Evolutionary conservation across 1,140 invertebrate species (phyloP), one percentile per base, ranked within the genome.

Genomic region (Pogonus chalceus): DNA sequence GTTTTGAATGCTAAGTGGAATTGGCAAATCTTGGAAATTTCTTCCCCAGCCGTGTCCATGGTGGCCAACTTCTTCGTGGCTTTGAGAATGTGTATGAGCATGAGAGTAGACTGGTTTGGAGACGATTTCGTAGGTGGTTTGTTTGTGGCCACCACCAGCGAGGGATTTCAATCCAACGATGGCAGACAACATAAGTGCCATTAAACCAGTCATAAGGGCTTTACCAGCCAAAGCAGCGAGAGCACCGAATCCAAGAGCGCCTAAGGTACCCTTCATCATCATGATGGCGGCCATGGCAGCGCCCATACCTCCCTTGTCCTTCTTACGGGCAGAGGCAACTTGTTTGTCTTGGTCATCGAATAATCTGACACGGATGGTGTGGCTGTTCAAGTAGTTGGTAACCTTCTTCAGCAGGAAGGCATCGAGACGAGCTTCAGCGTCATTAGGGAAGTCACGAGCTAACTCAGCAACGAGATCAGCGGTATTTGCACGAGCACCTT

Each of bases 121-220:
- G 24, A 90, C 81, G 48, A 90, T 87, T 68, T 90, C 87, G 63
- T 90, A 90, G 0, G 86, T 88, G 0, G 86, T 87, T 20, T 83
- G 84, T 58, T 85, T 83, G 20, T 80, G 77, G 16, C 79, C 79
- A 16, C 82, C 80, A 3, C 76, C 63, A 0, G 82, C 75, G n/a
- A 87, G 62, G 0, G 83, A 81, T 58, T 88, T 89, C 2, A 90
- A 67, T 0, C 85, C 85, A 21, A 88, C 77, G 23, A 90, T 81
- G 1, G 82, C 85, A 0, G 87, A 85, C 0, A 90, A 69, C 65
- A 89, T 80, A 1, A 90, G 69, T 0, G 88, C 84, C 78, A 90
- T 84, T 23, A 90, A 60, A 12, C 84, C 85, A 0, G 86, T 87
- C 84, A 90, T 88, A 9, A 90, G 65, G 1, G 88, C 88, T 69